Evolutionary conservation across 2,797 vertebrate species (phyloP).

Genomic region (Melanotaenia maccullochi): DNA sequence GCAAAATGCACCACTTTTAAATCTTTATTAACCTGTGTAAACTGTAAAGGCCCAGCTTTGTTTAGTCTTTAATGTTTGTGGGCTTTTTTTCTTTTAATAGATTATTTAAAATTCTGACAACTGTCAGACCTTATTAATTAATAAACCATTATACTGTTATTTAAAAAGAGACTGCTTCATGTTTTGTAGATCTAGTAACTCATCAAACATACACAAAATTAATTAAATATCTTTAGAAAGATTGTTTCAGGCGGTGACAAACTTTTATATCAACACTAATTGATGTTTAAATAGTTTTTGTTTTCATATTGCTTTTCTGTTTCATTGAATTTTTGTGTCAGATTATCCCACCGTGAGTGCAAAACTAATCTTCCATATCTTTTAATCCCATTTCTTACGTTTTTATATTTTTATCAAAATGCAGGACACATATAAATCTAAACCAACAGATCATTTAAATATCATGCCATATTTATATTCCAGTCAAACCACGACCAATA

Average conservation of each 20-base stretch:
- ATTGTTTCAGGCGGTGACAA: background rate
- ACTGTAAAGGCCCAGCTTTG: no score
- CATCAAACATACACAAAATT: no score
- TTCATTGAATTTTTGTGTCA: background rate
- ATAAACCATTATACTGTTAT: background rate
- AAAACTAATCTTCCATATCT: background rate
- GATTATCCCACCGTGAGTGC: background rate
- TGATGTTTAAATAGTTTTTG: background rate
- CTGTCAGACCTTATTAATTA: background rate
- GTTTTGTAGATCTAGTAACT: background rate
- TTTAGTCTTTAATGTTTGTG: no score
- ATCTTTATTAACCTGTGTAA: background rate
- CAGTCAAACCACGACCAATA: background rate
- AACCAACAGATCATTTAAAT: slow-evolving; percentile 3
- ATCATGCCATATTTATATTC: slow-evolving; percentile 9
- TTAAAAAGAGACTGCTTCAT: background rate
- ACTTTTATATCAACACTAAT: background rate
- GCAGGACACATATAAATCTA: background rate
- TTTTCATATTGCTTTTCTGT: background rate
- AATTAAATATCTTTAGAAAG: background rate
- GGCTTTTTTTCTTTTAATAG: no score
- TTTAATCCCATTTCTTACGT: no score
- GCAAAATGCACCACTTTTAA: background rate
- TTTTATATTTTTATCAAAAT: background rate
- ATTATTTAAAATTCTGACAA: no score